Evolutionary conservation across 2,113 vertebrate genomes (phyloP), one percentile per base, ranked within the genome.

Genomic region (Danionella cerebrum): DNA sequence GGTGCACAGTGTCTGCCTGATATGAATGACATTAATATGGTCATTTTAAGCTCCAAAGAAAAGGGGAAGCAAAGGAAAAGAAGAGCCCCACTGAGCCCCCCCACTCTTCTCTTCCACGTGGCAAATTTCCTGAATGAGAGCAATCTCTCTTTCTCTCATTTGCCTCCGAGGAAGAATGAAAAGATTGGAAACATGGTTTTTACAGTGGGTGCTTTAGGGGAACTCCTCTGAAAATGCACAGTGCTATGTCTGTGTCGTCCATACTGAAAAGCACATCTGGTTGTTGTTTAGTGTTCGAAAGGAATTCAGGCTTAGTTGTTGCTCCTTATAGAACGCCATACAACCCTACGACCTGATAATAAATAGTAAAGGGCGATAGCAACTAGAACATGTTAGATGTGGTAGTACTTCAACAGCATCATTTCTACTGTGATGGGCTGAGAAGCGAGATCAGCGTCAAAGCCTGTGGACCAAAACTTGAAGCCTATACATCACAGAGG

Each of bases 41-140:
- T 8, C 6, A 44, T 12, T 19, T 13, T 33, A n/a, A 42, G 19
- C 16, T 29, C 2, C 14, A 67, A n/a, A 67, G 27, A 70, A 11
- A 66, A 47, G 22, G 18, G 21, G 65, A 36, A 42, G 38, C n/a
- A n/a, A n/a, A n/a, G n/a, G n/a, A n/a, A 48, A 18, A 33, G 38
- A 38, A 55, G 53, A 72, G 24, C 51, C 41, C 45, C 47, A 16
- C 10, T 19, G n/a, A 65, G 59, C 60, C 74, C 65, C 63, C 39
- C 41, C 31, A 62, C 36, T 39, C 22, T 22, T 35, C 31, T 62
- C 52, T 75, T 76, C 68, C 54, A 80, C 73, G 67, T 77, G 72
- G 75, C 78, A 71, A 25, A 50, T 65, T 47, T 66, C 58, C 64
- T 65, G 25, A 51, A 65, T 66, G 35, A 67, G 69, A 74, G 69